These are phyloP conservation scores for Heliconius eleuchia DNA, from an alignment of 1,140 invertebrate species.

Conservation along the genomic window DNA sequence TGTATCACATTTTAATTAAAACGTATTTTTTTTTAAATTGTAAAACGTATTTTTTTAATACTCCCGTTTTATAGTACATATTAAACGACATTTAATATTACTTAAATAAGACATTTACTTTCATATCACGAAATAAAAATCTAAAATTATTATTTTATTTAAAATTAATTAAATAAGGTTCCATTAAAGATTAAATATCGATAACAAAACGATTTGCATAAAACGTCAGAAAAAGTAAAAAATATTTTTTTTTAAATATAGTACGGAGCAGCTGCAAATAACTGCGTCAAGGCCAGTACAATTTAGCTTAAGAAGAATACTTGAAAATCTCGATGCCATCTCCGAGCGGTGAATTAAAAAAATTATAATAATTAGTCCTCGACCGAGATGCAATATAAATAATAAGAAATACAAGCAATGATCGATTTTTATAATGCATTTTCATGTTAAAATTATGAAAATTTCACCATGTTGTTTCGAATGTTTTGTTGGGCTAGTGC, in stretches of 20 bases:
- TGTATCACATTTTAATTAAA: too few relatives aligned
- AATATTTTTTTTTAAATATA: neutral
- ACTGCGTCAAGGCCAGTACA: conserved; percentile 37
- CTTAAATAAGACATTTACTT: neutral
- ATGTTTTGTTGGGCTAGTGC: conserved; percentile 58
- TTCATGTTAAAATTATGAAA: conserved; percentile 25
- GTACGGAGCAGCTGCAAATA: conserved; percentile 37
- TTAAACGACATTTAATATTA: neutral
- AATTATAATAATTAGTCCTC: neutral
- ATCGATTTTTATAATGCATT: conserved; percentile 24
- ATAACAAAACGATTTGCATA: neutral
- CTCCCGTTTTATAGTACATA: neutral
- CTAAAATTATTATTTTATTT: neutral
- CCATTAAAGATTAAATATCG: neutral
- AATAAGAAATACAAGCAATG: neutral
- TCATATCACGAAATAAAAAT: neutral
- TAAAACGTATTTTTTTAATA: neutral
- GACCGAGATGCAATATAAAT: neutral
- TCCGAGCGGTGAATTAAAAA: neutral
- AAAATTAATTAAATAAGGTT: neutral
- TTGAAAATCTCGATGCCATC: conserved; percentile 2
- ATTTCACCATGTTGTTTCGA: conserved; percentile 21
- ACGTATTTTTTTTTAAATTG: neutral
- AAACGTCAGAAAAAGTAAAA: neutral
- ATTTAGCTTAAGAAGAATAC: conserved; percentile 15